These are phyloP conservation scores for Tachina fera DNA, from an alignment of 2,888 invertebrate genomes.

Conservation along the genomic window DNA sequence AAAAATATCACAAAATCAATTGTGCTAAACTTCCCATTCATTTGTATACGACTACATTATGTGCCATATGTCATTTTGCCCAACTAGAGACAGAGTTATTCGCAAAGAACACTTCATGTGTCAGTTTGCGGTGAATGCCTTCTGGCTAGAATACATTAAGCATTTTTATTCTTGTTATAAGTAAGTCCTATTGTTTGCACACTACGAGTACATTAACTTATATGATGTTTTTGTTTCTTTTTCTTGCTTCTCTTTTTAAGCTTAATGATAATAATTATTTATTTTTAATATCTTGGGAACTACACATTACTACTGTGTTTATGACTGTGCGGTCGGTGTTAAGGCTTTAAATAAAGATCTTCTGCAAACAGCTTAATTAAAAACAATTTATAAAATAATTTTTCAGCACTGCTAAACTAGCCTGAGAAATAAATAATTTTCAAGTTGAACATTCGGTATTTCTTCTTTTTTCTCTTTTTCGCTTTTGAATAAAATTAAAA, in stretches of 20 bases:
- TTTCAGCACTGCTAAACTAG: slow-evolving; percentile 19
- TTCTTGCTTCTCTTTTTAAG: slow-evolving; percentile 6
- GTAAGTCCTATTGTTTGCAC: slow-evolving; percentile 31
- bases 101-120: slow-evolving; percentile 9
- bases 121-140: slow-evolving; percentile 42
- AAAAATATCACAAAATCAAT: slow-evolving; percentile 4
- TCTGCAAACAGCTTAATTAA: slow-evolving; percentile 68
- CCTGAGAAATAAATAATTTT: slow-evolving; percentile 22
- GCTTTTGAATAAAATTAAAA: not conserved
- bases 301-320: slow-evolving; percentile 60
- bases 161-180: not conserved
- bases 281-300: slow-evolving; percentile 58
- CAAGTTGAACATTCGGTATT: not conserved
- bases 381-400: slow-evolving; percentile 68
- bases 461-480: slow-evolving; percentile 18
- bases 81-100: not conserved
- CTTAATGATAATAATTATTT: slow-evolving; percentile 66
- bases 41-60: not conserved
- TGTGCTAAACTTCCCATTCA: not conserved
- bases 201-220: slow-evolving; percentile 15
- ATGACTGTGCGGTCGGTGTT: slow-evolving; percentile 26
- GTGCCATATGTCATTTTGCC: slow-evolving; percentile 11
- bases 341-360: slow-evolving; percentile 36
- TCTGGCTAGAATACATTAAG: slow-evolving; percentile 46
- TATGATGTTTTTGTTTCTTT: not conserved